These are phyloP conservation scores for Busseola fusca DNA, from an alignment of 2,888 invertebrate species.

Conservation along the genomic window DNA sequence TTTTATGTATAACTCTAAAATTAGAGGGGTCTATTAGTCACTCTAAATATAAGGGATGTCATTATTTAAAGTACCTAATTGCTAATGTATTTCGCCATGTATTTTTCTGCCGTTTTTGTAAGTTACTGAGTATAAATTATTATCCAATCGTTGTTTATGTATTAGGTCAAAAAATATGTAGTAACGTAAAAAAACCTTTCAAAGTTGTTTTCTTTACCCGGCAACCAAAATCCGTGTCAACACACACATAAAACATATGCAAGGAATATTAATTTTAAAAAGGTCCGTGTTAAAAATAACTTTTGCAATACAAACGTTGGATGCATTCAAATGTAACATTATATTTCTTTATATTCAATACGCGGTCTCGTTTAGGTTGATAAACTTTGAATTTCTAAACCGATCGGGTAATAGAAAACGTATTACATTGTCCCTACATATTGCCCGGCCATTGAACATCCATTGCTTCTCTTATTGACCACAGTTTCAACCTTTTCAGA, in stretches of 20 bases:
- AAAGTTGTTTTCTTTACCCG: slow-evolving; percentile 31
- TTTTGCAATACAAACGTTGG: slow-evolving; percentile 47
- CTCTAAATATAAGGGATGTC: not conserved
- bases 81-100: too few species aligned
- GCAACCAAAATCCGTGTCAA: slow-evolving; percentile 46
- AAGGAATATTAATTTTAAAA: slow-evolving; percentile 56
- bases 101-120: not conserved
- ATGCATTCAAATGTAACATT: slow-evolving; percentile 51
- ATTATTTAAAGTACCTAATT: not conserved
- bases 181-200: slow-evolving; percentile 9
- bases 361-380: slow-evolving; percentile 47
- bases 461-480: slow-evolving; percentile 22
- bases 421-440: slow-evolving; percentile 41
- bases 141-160: too few species aligned
- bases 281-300: slow-evolving; percentile 55
- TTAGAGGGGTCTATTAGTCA: not conserved
- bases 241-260: slow-evolving; percentile 42
- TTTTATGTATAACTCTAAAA: slow-evolving; percentile 6
- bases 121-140: not conserved
- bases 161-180: slow-evolving; percentile 12
- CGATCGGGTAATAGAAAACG: slow-evolving; percentile 53
- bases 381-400: slow-evolving; percentile 59
- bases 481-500: not conserved
- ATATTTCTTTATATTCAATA: slow-evolving; percentile 51
- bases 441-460: slow-evolving; percentile 2